Base-by-base conservation (phyloP, 2,888 invertebrate genomes). In the Spisula solida region DNA sequence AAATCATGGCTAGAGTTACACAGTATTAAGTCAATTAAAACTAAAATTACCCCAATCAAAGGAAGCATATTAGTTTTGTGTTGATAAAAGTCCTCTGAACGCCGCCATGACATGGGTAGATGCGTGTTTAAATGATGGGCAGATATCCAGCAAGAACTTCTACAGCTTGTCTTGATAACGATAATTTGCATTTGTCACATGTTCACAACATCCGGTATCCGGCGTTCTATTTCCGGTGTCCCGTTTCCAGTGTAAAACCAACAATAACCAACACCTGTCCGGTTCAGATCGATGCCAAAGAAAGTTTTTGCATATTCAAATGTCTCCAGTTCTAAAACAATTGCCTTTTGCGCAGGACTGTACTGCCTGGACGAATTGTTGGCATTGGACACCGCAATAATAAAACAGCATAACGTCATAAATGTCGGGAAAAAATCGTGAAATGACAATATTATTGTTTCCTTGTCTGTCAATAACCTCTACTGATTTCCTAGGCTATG, bases 11-110 rank as follows among this genome's bases (percentile, higher is more conserved):
- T 75, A 75, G 75, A 75, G 18, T 75, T 75, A 25, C 75, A 75
- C 29, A 75, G 75, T 75, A 34, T 75, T 75, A 75, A 75, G 75
- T 75, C 75, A 75, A 75, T 75, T 75, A 75, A 75, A 75, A 75
- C 75, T 25, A 34, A 34, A 75, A 75, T 75, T 75, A 34, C 75
- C 75, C 34, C 75, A 75, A 75, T 75, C 75, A 75, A 75, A 75
- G 34, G 75, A 75, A 75, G 12, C 34, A 31, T 31, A 25, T 34
- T 31, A 34, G 29, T 75, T 75, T 18, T 75, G 14, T 75, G 18
- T 31, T 75, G 75, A 75, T 75, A 75, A 75, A 75, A 75, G 25
- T 31, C 75, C 18, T 75, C 31, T 31, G 75, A 75, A 75, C n/a
- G 12, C 75, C 31, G 75, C 31, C 34, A 75, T 31, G 51, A 80